These are phyloP conservation scores for Iphiclides podalirius DNA, from an alignment of 2,888 invertebrate genomes.

Conservation along the genomic window DNA sequence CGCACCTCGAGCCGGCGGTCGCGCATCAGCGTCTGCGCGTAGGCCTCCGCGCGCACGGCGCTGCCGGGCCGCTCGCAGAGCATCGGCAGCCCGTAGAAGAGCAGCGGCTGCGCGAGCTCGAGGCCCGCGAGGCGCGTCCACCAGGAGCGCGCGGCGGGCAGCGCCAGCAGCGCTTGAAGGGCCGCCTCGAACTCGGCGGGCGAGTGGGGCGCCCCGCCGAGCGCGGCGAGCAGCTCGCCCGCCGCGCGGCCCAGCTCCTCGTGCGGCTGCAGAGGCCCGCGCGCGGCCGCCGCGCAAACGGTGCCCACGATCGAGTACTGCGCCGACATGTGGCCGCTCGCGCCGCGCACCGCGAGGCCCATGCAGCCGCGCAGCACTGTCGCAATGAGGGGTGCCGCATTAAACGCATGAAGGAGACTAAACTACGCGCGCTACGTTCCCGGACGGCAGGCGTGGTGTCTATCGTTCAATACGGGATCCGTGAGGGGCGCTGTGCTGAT, in stretches of 20 bases:
- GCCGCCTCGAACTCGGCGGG: slow-evolving; percentile 80
- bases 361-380: slow-evolving; percentile 59
- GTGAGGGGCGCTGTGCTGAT: too few relatives aligned
- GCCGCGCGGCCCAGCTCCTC: slow-evolving; percentile 87
- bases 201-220: slow-evolving; percentile 83
- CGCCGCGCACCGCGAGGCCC: slow-evolving; percentile 61
- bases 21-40: slow-evolving; percentile 84
- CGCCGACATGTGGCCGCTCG: slow-evolving; percentile 66
- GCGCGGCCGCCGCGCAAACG: slow-evolving; percentile 87
- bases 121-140: slow-evolving; percentile 83
- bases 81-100: slow-evolving; percentile 86
- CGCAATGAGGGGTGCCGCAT: slow-evolving; percentile 8
- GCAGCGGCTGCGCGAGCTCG: slow-evolving; percentile 84
- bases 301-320: slow-evolving; percentile 81
- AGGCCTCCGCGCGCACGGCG: slow-evolving; percentile 78
- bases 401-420: too few relatives aligned
- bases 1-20: slow-evolving; percentile 84
- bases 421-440: too few relatives aligned
- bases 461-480: too few relatives aligned
- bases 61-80: slow-evolving; percentile 65
- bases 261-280: slow-evolving; percentile 82
- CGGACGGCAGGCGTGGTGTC: too few relatives aligned
- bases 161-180: slow-evolving; percentile 67
- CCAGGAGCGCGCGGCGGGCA: slow-evolving; percentile 79
- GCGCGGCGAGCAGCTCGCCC: slow-evolving; percentile 82